Evolutionary conservation across 2,797 vertebrate species (phyloP), one percentile per base, ranked within the genome.

Genomic region (Melanogrammus aeglefinus): DNA sequence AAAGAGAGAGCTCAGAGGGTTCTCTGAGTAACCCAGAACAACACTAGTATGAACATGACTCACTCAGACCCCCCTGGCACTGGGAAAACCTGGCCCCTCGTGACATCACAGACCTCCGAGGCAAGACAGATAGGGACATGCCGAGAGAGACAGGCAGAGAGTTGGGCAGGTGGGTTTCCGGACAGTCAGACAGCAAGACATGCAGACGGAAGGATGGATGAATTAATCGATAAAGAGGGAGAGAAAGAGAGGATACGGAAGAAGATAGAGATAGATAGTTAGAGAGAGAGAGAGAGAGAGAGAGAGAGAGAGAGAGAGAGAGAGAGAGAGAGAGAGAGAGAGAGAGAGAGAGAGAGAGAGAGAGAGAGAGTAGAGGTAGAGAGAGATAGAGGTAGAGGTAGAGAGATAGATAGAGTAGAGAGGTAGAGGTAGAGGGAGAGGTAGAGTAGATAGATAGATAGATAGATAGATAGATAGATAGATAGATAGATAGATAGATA

Each of bases 1-100:
- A 41, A 41, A 18, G 47, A 16, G 47, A 16, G 16, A 4, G 47
- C 14, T 81, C 71, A 44, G 79, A 27, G 84, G 79, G 88, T 78
- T 83, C 79, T 76, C 84, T 66, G 51, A 74, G 35, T 83, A 18
- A 51, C 47, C 14, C 47, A 51, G 14, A 51, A 51, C 47, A 51
- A 51, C 14, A 18, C 47, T 3, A 51, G 47, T 44, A 44, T 44
- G 41, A 44, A 44, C 41, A 44, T 38, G 36, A 13, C 39, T 10
- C 39, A 13, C 12, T 41, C 39, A 41, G 12, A 41, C 39, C 39
- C 12, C 39, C 10, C 7, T 5, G 12, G 13, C 7, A 41, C 39
- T 41, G 9, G 9, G 9, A 12, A 41, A 41, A 10, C 39, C 39
- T 41, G 39, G 39, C 39, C 39, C 39, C 39, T 41, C 6, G 12